Percentiles rank a stretch among this genome's conserved stretches.
phyloP scores from a whole-genome alignment of 2,797 vertebrate genomes.

The Sternotherus odoratus region DNA sequence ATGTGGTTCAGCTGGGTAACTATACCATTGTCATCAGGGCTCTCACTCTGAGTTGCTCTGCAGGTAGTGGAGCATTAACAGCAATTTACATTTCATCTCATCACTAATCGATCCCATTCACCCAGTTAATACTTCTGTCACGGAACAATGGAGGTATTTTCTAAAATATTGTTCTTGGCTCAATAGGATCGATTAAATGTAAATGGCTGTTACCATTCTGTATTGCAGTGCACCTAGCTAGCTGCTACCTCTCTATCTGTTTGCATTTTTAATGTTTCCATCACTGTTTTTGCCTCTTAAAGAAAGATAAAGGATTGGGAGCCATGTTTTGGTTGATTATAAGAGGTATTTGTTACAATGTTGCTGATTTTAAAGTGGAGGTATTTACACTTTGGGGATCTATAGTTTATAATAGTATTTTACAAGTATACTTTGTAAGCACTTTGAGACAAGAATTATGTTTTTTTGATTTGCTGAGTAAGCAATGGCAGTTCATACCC shows the following conservation, averaged over 20 bases:
- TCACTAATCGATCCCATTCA: constrained; percentile 53
- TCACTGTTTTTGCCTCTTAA: not conserved
- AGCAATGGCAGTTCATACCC: not conserved
- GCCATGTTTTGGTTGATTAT: not conserved
- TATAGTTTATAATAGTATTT: not conserved
- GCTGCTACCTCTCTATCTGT: not conserved
- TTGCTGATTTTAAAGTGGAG: not conserved
- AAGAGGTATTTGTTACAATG: not conserved
- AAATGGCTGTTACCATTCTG: constrained; percentile 40
- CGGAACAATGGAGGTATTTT: constrained; percentile 48
- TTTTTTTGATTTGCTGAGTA: not conserved
- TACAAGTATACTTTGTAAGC: not conserved
- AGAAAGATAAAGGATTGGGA: not conserved
- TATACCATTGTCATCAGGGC: not conserved
- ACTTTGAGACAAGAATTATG: not conserved
- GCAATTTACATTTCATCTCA: constrained; percentile 66
- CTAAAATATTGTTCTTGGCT: constrained; percentile 66
- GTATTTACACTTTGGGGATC: not conserved
- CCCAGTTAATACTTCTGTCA: constrained; percentile 57
- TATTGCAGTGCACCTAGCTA: constrained; percentile 14
- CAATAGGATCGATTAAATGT: constrained; percentile 50
- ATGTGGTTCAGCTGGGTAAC: constrained; percentile 30
- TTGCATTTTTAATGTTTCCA: not conserved
- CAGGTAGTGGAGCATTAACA: constrained; percentile 46
- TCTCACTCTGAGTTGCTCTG: constrained; percentile 36